These are phyloP conservation scores for Haliaeetus leucogaster DNA, from an alignment of 2,113 vertebrate genomes.

Conservation along the genomic window DNA sequence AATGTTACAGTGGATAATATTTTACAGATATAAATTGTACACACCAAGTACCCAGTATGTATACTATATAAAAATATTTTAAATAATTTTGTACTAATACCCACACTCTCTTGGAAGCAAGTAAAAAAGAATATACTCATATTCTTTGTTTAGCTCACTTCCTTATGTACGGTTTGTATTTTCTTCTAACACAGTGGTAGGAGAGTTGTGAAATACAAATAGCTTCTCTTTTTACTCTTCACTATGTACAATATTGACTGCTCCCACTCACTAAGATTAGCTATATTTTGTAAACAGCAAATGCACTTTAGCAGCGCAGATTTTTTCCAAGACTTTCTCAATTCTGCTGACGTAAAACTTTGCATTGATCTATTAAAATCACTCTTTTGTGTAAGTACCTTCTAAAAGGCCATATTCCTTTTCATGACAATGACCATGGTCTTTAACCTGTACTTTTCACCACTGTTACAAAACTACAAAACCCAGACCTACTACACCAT, in stretches of 20 bases:
- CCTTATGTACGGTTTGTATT: neutral
- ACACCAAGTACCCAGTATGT: neutral
- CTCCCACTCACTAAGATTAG: neutral
- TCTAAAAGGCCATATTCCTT: neutral
- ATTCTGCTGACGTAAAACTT: neutral
- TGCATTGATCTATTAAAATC: neutral
- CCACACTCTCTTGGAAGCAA: neutral
- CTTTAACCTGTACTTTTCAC: neutral
- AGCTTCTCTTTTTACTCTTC: neutral
- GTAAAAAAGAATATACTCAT: neutral
- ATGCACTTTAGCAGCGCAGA: neutral
- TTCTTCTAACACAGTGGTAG: neutral
- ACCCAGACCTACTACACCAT: neutral
- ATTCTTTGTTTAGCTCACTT: neutral
- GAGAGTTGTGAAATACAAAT: constrained; percentile 12
- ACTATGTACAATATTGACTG: neutral
- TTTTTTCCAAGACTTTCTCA: neutral
- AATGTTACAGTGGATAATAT: neutral
- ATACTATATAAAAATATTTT: neutral
- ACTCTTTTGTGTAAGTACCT: neutral
- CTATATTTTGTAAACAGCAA: constrained; percentile 34
- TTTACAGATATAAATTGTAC: neutral
- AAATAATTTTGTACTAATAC: neutral
- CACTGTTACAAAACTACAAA: neutral
- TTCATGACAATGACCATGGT: neutral